phyloP scores from a whole-genome alignment of 2,113 vertebrate genomes.

The Cololabis saira region DNA sequence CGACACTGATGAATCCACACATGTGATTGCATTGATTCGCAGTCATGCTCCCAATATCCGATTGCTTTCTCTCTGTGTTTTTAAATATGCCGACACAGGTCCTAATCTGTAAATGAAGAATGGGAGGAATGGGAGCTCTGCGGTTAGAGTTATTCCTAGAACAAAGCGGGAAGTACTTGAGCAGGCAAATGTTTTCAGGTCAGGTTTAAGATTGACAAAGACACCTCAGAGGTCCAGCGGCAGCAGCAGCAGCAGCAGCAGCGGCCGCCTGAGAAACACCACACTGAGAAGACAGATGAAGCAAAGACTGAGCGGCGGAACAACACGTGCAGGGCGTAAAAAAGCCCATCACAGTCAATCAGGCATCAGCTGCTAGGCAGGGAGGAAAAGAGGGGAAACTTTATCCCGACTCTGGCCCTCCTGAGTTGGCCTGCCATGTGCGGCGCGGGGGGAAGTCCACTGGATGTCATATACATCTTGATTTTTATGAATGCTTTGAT shows the following conservation, averaged over 20 bases:
- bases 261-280: slow-evolving; percentile 44
- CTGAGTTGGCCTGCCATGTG: slow-evolving; percentile 68
- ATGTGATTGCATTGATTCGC: slow-evolving; percentile 65
- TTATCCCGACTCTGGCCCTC: slow-evolving; percentile 69
- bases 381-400: slow-evolving; percentile 70
- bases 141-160: slow-evolving; percentile 51
- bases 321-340: slow-evolving; percentile 77
- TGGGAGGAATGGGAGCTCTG: slow-evolving; percentile 33
- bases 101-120: slow-evolving; percentile 56
- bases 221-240: slow-evolving; percentile 39
- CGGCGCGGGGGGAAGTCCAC: slow-evolving; percentile 63
- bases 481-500: slow-evolving; percentile 83
- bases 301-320: slow-evolving; percentile 54
- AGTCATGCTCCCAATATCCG: slow-evolving; percentile 56
- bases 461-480: slow-evolving; percentile 81
- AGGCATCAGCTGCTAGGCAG: slow-evolving; percentile 70
- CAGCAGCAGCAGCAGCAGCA: slow-evolving; percentile 41
- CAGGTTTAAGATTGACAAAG: slow-evolving; percentile 54
- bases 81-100: slow-evolving; percentile 19
- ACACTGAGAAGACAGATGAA: slow-evolving; percentile 72
- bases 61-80: slow-evolving; percentile 40
- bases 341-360: slow-evolving; percentile 82
- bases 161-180: slow-evolving; percentile 37
- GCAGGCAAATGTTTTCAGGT: slow-evolving; percentile 43
- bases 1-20: slow-evolving; percentile 29